Evolutionary conservation across 1,140 invertebrate species (phyloP), one percentile per base, ranked within the genome.

Genomic region (Drosophila takahashii): DNA sequence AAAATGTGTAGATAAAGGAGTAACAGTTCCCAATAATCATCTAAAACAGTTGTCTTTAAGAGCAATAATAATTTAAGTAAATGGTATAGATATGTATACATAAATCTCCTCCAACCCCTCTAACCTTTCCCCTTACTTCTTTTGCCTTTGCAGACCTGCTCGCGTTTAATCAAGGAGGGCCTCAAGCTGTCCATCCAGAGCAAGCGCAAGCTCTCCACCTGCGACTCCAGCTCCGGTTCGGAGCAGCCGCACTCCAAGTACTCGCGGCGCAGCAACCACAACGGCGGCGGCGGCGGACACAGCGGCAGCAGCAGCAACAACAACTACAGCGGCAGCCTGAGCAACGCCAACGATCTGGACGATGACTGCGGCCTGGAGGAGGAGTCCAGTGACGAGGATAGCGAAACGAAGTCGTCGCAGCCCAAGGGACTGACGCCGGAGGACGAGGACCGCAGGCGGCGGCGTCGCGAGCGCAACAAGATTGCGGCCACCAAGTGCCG

Each of bases 401-500:
- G 81, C 53, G 85, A 91, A 54, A 77, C 81, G 13, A 92, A 91
- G 39, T 83, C 84, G 39, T 83, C 84, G 0, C 58, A 71, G 18
- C 65, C 81, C 0, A 92, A 92, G 57, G 91, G 91, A 0, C 92
- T 98, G 69, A 98, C 97, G 10, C 95, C 96, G 15, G 97, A 98
- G 93, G 98, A 98, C 79, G 97, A 98, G 93, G 97, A 98, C 80
- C 94, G 96, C 27, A 94, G 97, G 54, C 93, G 96, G 47, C 93
- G 97, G 54, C 94, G 97, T 79, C 94, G 98, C 71, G 97, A 98
- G 92, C 94, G 97, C 53, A 98, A 99, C 92, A 98, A 98, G 94
- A 96, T 98, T 44, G 98, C 98, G 15, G 98, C 98, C 10, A 98
- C 98, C 16, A 98, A 98, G 92, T 98, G 98, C 92, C 95, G 98